Evolutionary conservation across 35 echinoderm and acorn worm species (phyloP).

Genomic region (Heliocidaris tuberculata): DNA sequence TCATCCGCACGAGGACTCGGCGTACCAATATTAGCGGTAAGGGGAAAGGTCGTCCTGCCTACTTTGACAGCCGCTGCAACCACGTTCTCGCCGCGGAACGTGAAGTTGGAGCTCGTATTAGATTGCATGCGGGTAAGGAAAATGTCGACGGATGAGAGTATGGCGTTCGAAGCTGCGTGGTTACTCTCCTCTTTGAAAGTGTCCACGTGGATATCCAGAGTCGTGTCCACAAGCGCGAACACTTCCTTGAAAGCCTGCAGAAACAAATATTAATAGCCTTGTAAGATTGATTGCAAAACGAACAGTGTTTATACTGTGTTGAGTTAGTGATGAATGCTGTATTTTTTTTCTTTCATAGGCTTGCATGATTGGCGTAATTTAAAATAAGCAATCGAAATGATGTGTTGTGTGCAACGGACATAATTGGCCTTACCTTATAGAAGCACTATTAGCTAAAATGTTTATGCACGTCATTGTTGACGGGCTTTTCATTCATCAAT

Average conservation of each 20-base stretch:
- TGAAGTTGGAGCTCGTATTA: not conserved
- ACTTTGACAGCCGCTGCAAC: not conserved
- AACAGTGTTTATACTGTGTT: too few species aligned
- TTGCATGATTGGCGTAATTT: too few species aligned
- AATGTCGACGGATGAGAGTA: not conserved
- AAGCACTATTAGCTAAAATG: too few species aligned
- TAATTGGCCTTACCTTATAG: too few species aligned
- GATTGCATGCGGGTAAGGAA: not conserved
- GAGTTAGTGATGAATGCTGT: too few species aligned
- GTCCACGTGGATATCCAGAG: not conserved
- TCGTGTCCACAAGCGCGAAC: not conserved
- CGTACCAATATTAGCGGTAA: not conserved
- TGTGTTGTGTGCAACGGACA: too few species aligned
- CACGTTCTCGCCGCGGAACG: not conserved
- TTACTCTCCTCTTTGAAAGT: not conserved
- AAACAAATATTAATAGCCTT: too few species aligned
- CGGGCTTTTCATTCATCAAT: too few species aligned
- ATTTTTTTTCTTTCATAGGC: too few species aligned
- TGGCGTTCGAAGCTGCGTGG: not conserved
- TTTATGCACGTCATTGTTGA: too few species aligned
- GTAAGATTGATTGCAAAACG: too few species aligned
- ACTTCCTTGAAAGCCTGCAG: not conserved
- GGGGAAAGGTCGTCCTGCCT: not conserved
- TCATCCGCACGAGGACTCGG: not conserved
- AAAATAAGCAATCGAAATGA: too few species aligned